Evolutionary conservation across 2,888 invertebrate species (phyloP).

Genomic region (Aporophyla lueneburgensis): DNA sequence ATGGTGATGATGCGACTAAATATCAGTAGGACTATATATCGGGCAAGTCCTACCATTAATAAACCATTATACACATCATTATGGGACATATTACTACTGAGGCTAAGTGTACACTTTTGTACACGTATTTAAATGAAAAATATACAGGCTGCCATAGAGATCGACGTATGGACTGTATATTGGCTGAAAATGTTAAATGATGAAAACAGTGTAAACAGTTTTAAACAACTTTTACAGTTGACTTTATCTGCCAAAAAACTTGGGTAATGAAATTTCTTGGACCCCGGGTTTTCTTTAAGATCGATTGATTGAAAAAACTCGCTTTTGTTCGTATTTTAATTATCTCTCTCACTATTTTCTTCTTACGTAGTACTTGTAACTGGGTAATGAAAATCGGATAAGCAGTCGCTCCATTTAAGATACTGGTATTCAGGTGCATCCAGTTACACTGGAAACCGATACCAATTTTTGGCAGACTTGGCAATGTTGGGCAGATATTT

Average conservation of each 20-base stretch:
- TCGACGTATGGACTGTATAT: too few species aligned
- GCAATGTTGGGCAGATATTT: too few species aligned
- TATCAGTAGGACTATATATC: too few species aligned
- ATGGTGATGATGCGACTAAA: not conserved
- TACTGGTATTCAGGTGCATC: too few species aligned
- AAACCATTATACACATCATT: not conserved
- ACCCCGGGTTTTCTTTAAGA: not conserved
- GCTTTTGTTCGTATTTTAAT: not conserved
- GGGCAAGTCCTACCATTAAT: not conserved
- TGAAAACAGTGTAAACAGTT: too few species aligned
- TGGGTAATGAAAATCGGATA: too few species aligned
- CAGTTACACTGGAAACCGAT: too few species aligned
- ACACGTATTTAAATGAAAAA: not conserved
- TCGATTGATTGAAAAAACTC: not conserved
- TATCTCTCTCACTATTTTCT: not conserved
- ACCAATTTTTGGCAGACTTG: too few species aligned
- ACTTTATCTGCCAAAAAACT: not conserved
- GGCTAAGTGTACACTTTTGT: not conserved
- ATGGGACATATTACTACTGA: not conserved
- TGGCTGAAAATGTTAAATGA: too few species aligned
- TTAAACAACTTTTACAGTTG: not conserved
- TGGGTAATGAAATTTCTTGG: not conserved
- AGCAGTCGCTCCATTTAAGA: too few species aligned
- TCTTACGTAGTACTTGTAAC: not conserved
- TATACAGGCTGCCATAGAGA: too few species aligned